phyloP scores from a whole-genome alignment of 1,140 invertebrate species.

The Pseudomyrmex gracilis region DNA sequence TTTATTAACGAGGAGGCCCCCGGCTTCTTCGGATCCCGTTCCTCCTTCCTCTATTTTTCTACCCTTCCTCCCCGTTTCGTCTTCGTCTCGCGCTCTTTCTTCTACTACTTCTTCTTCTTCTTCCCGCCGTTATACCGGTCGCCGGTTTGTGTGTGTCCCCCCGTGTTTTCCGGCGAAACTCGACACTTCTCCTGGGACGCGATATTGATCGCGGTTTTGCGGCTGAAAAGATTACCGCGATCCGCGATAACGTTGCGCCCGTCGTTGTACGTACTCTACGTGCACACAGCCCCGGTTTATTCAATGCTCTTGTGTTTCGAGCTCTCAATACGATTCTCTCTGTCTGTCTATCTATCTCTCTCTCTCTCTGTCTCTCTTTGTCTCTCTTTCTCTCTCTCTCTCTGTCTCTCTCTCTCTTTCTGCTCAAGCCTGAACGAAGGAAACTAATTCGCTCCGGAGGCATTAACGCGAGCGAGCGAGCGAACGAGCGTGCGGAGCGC shows the following conservation, averaged over 20 bases:
- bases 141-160: slow-evolving; percentile 16
- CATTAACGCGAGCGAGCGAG: not conserved
- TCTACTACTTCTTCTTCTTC: slow-evolving; percentile 10
- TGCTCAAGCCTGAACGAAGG: not conserved
- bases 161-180: slow-evolving; percentile 65
- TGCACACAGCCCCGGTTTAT: slow-evolving; percentile 6
- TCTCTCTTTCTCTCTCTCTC: too few species aligned
- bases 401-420: too few species aligned
- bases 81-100: not conserved
- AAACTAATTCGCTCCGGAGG: not conserved
- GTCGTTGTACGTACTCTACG: not conserved
- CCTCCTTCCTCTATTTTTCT: not conserved
- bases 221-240: slow-evolving; percentile 71
- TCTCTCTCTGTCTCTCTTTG: too few species aligned
- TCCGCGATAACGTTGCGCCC: slow-evolving; percentile 62
- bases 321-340: slow-evolving; percentile 26
- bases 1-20: slow-evolving; percentile 55
- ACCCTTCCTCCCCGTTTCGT: not conserved
- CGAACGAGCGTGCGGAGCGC: too few species aligned
- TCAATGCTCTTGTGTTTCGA: not conserved
- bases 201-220: slow-evolving; percentile 72
- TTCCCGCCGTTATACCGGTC: slow-evolving; percentile 15
- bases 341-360: too few species aligned
- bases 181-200: slow-evolving; percentile 68
- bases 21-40: slow-evolving; percentile 3